Conservation (phyloP, 2,888 invertebrate species). For the Carterocephalus palaemon region DNA sequence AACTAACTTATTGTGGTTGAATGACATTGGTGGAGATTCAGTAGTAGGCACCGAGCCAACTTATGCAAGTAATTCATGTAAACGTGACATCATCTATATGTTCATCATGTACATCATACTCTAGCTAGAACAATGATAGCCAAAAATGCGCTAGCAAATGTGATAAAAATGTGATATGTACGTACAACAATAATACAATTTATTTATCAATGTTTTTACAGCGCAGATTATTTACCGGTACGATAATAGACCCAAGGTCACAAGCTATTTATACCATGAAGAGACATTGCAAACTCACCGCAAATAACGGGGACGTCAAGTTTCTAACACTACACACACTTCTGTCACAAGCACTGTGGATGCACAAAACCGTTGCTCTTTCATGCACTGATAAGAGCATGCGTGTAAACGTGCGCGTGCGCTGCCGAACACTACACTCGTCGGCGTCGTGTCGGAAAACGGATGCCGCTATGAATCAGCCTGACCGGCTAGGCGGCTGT, state of each 20-base stretch:
- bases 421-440: conserved; percentile 45
- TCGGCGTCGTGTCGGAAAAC: conserved; percentile 40
- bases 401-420: conserved; percentile 65
- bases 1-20: conserved; percentile 6
- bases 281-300: conserved; percentile 14
- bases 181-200: too few species aligned
- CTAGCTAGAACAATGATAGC: conserved; percentile 2
- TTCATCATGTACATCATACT: conserved; percentile 1
- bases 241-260: conserved; percentile 13
- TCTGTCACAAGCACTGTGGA: conserved; percentile 13
- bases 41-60: conserved; percentile 7
- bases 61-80: conserved; percentile 6
- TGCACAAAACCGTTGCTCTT: conserved; percentile 51
- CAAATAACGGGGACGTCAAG: conserved; percentile 7
- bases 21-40: conserved; percentile 10
- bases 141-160: conserved; percentile 2
- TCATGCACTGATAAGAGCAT: conserved; percentile 61
- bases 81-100: conserved; percentile 18
- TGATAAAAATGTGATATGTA: conserved; percentile 4
- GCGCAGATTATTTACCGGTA: conserved; percentile 5
- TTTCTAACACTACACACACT: conserved; percentile 11
- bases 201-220: conserved; percentile 8
- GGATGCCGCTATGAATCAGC: conserved; percentile 65
- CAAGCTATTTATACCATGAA: conserved; percentile 9
- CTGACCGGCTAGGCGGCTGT: conserved; percentile 45